These are phyloP conservation scores for Ceratina japonica DNA, from an alignment of 1,140 invertebrate species.

Conservation along the genomic window DNA sequence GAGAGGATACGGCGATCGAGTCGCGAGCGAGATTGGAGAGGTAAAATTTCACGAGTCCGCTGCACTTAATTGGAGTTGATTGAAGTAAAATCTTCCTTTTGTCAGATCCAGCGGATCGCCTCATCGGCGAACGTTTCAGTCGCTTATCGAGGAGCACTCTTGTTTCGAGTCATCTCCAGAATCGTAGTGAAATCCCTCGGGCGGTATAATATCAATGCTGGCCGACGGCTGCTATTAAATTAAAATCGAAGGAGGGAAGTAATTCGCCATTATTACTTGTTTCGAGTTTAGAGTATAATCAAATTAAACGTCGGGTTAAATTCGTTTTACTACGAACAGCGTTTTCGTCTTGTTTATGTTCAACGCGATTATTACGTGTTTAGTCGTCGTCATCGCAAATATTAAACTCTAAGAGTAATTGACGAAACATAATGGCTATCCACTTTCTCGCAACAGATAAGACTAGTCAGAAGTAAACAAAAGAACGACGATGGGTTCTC, in stretches of 20 bases:
- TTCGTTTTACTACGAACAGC: no score
- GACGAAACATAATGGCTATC: not conserved
- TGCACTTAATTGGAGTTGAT: not conserved
- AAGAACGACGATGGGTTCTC: not conserved
- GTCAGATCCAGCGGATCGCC: not conserved
- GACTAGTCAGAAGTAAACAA: not conserved
- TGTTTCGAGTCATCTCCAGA: not conserved
- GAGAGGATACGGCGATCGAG: not conserved
- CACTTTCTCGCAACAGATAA: not conserved
- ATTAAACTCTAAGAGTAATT: not conserved
- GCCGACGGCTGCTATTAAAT: no score
- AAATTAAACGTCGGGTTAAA: no score
- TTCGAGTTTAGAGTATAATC: not conserved
- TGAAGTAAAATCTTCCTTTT: not conserved
- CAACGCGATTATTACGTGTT: no score
- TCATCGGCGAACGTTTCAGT: not conserved
- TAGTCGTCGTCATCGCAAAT: no score
- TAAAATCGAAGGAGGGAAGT: not conserved
- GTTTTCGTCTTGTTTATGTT: no score
- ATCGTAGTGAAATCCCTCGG: not conserved
- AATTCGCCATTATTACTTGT: not conserved
- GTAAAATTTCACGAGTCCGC: not conserved
- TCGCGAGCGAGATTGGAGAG: not conserved
- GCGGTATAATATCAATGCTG: no score
- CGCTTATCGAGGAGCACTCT: not conserved